Evolutionary conservation across 2,888 invertebrate species (phyloP).

Genomic region (Camptogramma bilineatum): DNA sequence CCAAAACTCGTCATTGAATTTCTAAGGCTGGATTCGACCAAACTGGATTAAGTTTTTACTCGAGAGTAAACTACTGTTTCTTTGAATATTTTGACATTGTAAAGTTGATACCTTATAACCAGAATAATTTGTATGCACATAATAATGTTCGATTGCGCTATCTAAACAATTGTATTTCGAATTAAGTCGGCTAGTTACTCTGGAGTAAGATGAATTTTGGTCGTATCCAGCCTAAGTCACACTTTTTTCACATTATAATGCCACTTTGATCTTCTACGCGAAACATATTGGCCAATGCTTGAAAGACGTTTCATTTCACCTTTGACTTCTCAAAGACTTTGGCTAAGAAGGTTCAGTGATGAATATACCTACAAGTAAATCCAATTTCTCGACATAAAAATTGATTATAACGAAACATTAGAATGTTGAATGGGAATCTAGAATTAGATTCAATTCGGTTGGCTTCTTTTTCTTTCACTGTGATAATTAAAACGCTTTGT

Average conservation of each 20-base stretch:
- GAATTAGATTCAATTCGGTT: not conserved
- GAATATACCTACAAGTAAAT: conserved; percentile 11
- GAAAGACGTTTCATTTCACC: conserved; percentile 8
- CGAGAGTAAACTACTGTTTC: no score
- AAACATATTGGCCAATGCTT: conserved; percentile 1
- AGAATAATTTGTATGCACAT: no score
- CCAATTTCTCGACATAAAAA: conserved; percentile 11
- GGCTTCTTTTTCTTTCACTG: not conserved
- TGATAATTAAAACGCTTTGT: not conserved
- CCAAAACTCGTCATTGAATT: not conserved
- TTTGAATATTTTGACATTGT: no score
- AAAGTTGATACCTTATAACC: no score
- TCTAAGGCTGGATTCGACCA: no score
- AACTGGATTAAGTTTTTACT: no score
- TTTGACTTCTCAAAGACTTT: conserved; percentile 18
- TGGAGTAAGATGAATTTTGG: no score
- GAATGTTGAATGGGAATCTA: not conserved
- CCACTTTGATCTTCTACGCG: not conserved
- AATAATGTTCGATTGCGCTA: no score
- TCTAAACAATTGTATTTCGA: no score
- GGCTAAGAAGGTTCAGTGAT: conserved; percentile 10
- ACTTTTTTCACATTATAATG: not conserved
- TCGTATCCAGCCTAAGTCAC: not conserved
- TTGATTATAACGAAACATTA: not conserved
- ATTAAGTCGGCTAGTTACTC: no score